Evolutionary conservation across 2,113 vertebrate species (phyloP).

Genomic region (Zapus hudsonius): DNA sequence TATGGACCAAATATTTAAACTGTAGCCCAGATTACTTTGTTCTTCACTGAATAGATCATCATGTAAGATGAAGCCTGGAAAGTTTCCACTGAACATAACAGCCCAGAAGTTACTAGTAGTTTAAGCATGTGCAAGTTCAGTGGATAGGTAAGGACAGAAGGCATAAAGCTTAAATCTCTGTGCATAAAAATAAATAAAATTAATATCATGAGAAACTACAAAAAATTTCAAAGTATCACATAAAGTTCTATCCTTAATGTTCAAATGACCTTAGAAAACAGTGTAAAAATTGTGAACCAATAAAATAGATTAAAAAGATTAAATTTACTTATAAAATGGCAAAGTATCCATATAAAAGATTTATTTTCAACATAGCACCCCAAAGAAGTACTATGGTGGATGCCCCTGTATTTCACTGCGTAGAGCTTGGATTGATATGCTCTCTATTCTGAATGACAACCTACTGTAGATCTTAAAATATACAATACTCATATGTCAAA

Average conservation of each 20-base stretch:
- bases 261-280: slow-evolving; percentile 10
- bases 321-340: slow-evolving; percentile 24
- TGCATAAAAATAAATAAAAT: slow-evolving; percentile 41
- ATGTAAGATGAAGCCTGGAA: slow-evolving; percentile 22
- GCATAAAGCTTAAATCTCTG: neutral
- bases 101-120: neutral
- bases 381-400: neutral
- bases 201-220: slow-evolving; percentile 5
- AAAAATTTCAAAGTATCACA: slow-evolving; percentile 11
- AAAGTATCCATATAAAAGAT: neutral
- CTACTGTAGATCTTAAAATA: neutral
- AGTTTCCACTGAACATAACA: neutral
- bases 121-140: slow-evolving; percentile 29
- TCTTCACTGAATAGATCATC: slow-evolving; percentile 21
- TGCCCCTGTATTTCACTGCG: neutral
- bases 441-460: neutral
- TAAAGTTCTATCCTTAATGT: neutral
- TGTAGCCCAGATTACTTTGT: neutral
- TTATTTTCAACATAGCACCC: slow-evolving; percentile 28
- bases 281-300: slow-evolving; percentile 7
- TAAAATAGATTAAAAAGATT: slow-evolving; percentile 3
- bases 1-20: neutral
- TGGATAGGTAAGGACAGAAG: neutral
- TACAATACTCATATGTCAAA: neutral
- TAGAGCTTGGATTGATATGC: neutral